phyloP scores from a whole-genome alignment of 2,888 invertebrate genomes.

The Atethmia centrago region DNA sequence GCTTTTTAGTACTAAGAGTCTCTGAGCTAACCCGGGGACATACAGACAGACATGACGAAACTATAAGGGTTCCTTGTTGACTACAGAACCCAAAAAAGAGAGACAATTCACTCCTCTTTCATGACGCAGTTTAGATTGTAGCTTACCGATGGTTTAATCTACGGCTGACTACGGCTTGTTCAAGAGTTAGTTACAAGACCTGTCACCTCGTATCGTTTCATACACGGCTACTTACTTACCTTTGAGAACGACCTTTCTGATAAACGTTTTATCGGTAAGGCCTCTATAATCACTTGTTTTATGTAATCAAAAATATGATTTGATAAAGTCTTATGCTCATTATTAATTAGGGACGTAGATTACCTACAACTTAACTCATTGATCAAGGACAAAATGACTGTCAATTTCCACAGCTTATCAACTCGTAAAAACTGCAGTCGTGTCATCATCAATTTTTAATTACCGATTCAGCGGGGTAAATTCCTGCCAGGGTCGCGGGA shows the following conservation, averaged over 20 bases:
- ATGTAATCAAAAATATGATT: conserved; percentile 25
- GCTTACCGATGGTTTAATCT: not conserved
- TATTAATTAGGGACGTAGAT: conserved; percentile 6
- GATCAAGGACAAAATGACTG: conserved; percentile 3
- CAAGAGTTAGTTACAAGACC: not conserved
- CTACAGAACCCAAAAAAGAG: too few species aligned
- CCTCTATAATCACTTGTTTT: not conserved
- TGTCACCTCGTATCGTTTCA: not conserved
- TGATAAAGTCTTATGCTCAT: conserved; percentile 12
- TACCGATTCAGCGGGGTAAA: too few species aligned
- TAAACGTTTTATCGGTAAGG: conserved; percentile 4
- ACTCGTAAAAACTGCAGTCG: not conserved
- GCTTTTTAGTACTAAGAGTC: too few species aligned
- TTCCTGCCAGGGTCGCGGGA: too few species aligned
- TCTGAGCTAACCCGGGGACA: too few species aligned
- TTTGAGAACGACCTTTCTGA: conserved; percentile 24
- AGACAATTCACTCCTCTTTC: not conserved
- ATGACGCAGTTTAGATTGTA: not conserved
- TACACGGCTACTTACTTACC: not conserved
- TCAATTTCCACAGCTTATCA: not conserved
- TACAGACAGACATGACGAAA: too few species aligned
- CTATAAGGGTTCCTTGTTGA: too few species aligned
- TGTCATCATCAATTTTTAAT: not conserved
- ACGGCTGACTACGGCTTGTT: too few species aligned
- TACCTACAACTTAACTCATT: not conserved